Evolutionary conservation across 2,888 invertebrate genomes (phyloP).

Genomic region (Corbicula japonica): DNA sequence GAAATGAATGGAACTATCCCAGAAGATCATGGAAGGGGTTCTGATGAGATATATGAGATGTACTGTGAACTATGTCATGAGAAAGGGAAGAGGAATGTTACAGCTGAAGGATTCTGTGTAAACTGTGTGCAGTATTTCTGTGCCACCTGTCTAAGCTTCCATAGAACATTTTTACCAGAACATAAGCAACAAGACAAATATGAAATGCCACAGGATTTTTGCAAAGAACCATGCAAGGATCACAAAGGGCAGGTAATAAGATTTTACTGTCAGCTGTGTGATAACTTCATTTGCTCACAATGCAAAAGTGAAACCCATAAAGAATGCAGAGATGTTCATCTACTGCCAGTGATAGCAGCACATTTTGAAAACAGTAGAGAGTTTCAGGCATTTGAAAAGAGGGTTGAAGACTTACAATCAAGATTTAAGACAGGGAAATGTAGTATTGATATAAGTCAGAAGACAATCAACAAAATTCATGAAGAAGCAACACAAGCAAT

Average conservation of each 20-base stretch:
- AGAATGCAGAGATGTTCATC: not conserved
- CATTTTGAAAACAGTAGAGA: not conserved
- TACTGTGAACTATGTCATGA: not conserved
- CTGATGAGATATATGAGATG: not conserved
- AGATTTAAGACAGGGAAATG: too few relatives aligned
- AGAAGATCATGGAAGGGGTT: not conserved
- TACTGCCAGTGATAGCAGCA: not conserved
- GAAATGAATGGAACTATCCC: not conserved
- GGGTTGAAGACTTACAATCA: too few relatives aligned
- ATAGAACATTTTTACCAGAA: not conserved
- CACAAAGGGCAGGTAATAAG: not conserved
- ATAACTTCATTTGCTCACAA: not conserved
- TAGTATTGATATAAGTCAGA: too few relatives aligned
- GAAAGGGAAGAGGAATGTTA: not conserved
- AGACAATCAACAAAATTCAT: too few relatives aligned
- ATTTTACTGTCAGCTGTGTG: not conserved
- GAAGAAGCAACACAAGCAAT: too few relatives aligned
- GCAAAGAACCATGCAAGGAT: not conserved
- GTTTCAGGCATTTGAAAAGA: not conserved
- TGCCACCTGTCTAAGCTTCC: not conserved
- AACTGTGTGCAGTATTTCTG: not conserved
- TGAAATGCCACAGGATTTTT: constrained; percentile 5
- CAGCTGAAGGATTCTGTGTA: not conserved
- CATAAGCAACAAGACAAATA: not conserved
- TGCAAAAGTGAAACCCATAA: not conserved